phyloP scores from a whole-genome alignment of 1,140 invertebrate genomes.

The Trachymyrmex septentrionalis region DNA sequence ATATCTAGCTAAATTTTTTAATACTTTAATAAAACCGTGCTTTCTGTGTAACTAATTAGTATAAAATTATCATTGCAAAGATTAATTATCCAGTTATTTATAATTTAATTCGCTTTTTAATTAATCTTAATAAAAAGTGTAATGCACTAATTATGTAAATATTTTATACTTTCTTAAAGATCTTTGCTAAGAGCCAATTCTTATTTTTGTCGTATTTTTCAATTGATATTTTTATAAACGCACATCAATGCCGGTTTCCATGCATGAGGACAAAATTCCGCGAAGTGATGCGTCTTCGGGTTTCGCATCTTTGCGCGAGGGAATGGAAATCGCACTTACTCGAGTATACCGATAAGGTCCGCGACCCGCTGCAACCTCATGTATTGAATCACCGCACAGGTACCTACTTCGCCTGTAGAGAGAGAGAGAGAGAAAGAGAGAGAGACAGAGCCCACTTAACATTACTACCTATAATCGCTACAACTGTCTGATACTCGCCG shows the following conservation, averaged over 20 bases:
- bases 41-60: background rate
- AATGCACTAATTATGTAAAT: background rate
- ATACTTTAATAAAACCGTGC: too few relatives aligned
- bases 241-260: constrained; percentile 42
- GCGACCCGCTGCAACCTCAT: constrained; percentile 67
- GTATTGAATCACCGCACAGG: constrained; percentile 58
- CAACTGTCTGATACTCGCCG: constrained; percentile 9
- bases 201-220: background rate
- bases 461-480: constrained; percentile 53
- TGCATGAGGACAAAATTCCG: constrained; percentile 46
- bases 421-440: too few relatives aligned
- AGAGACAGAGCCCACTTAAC: constrained; percentile 69
- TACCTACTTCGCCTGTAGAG: constrained; percentile 63
- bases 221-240: background rate
- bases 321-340: constrained; percentile 65
- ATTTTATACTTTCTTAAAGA: background rate
- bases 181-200: background rate
- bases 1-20: too few relatives aligned
- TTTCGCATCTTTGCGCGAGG: constrained; percentile 33
- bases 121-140: background rate
- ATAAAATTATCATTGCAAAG: background rate
- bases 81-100: constrained; percentile 20
- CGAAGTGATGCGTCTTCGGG: constrained; percentile 30
- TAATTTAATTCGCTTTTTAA: background rate
- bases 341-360: constrained; percentile 66